Base-by-base conservation (phyloP, 2,113 vertebrate genomes). In the Gallinago paraguaiae region DNA sequence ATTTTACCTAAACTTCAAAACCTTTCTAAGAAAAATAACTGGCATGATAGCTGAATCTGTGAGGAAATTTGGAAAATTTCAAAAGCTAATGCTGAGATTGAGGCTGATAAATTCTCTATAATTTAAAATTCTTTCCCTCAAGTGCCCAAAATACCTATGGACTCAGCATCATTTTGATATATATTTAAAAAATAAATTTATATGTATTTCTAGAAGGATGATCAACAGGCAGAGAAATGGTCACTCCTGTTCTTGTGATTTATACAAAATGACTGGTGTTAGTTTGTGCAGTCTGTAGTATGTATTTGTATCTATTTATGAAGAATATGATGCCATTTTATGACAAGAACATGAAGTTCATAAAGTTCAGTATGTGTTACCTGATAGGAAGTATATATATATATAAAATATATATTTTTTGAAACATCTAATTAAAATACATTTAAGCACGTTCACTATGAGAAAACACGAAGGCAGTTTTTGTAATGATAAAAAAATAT, bases 161-260 rank as follows among this genome's bases (percentile, higher is more conserved):
- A 84, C 46, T 95, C 86, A 77, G 76, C 64, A 96, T 33, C 31
- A 28, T 84, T 97, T 91, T 93, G 77, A 43, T 60, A 48, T 33
- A 95, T 14, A 37, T 82, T 95, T 82, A 8, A 82, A 96, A 97
- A 95, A 85, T 88, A 88, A 96, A 94, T 95, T 57, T 76, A 64
- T 85, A 89, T 17, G 75, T 70, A 82, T 92, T 95, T 91, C 91
- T 75, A 85, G 50, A 92, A 96, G 89, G 77, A 90, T 69, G 71
- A 95, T 96, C 96, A 89, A 86, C 93, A 95, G 68, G 48, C 64
- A 93, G 50, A 82, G 57, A 87, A 95, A 92, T 39, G 53, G 46
- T 39, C 56, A 67, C 43, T 90, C 61, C n/a, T 71, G 13, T n/a
- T 90, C 74, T 87, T 96, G 81, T 80, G 65, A 95, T 95, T 90